These are phyloP conservation scores for Taenioides sp. DNA, from an alignment of 2,797 vertebrate species.

Conservation along the genomic window DNA sequence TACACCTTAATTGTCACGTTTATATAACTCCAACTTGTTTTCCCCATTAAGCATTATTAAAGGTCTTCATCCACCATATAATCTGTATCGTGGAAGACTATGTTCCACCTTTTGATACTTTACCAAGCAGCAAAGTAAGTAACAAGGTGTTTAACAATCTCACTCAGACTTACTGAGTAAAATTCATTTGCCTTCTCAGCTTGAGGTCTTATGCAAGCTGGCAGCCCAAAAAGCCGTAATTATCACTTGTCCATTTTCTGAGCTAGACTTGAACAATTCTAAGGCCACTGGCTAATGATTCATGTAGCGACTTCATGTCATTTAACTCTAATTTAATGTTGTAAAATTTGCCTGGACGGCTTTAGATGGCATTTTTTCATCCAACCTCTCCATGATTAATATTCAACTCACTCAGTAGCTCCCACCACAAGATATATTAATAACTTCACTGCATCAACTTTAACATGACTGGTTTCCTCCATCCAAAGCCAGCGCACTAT, in stretches of 20 bases:
- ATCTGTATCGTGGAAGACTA: not conserved
- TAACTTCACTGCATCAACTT: conserved; percentile 31
- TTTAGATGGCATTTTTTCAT: conserved; percentile 31
- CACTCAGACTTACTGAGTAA: conserved; percentile 25
- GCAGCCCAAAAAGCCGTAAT: conserved; percentile 47
- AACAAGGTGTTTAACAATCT: conserved; percentile 22
- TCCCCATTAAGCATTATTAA: not conserved
- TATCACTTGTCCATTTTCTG: conserved; percentile 56
- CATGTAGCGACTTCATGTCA: conserved; percentile 51
- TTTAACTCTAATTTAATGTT: conserved; percentile 62
- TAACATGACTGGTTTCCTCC: conserved; percentile 24
- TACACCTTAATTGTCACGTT: not conserved
- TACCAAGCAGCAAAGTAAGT: conserved; percentile 14
- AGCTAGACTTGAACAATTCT: conserved; percentile 42
- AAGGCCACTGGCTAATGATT: conserved; percentile 59
- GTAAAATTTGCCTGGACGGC: conserved; percentile 50
- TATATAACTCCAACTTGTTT: not conserved
- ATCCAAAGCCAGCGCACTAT: conserved; percentile 16
- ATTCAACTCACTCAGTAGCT: conserved; percentile 48
- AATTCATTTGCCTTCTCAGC: conserved; percentile 25
- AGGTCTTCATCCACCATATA: not conserved
- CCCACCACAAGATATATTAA: conserved; percentile 36
- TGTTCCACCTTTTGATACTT: conserved; percentile 10
- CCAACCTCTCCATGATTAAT: conserved; percentile 47
- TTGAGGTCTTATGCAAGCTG: conserved; percentile 45